These are phyloP conservation scores for Molossus molossus DNA, from an alignment of 2,797 vertebrate genomes.

Conservation along the genomic window DNA sequence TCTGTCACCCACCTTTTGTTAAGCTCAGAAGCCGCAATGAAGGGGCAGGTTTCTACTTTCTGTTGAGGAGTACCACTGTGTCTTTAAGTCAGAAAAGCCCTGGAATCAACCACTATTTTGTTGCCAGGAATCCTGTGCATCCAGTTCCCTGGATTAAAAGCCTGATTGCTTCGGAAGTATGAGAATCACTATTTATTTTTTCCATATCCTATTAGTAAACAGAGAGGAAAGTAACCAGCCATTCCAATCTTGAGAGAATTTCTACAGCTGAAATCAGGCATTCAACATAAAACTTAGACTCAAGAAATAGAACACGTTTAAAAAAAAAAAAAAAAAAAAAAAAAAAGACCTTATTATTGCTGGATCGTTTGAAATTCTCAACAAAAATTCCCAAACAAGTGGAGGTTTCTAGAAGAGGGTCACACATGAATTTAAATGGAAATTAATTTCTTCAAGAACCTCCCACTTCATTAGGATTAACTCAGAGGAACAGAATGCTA, in stretches of 20 bases:
- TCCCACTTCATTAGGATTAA: constrained; percentile 86
- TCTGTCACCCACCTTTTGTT: constrained; percentile 63
- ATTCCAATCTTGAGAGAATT: constrained; percentile 62
- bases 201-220: constrained; percentile 73
- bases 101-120: constrained; percentile 67
- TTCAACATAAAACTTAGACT: constrained; percentile 68
- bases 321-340: constrained; percentile 54
- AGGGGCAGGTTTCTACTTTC: constrained; percentile 64
- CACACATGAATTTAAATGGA: constrained; percentile 86
- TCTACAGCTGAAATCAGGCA: constrained; percentile 66
- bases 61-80: constrained; percentile 66
- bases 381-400: constrained; percentile 84
- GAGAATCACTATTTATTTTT: constrained; percentile 76
- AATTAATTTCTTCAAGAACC: constrained; percentile 86
- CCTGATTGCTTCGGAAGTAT: constrained; percentile 62
- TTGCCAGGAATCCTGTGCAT: constrained; percentile 77
- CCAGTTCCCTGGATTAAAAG: constrained; percentile 76
- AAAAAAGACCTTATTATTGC: constrained; percentile 74
- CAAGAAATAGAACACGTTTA: constrained; percentile 69
- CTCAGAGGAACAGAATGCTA: constrained; percentile 84
- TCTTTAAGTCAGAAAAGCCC: constrained; percentile 84
- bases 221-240: constrained; percentile 69
- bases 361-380: constrained; percentile 83
- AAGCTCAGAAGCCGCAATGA: constrained; percentile 30
- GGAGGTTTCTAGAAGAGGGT: constrained; percentile 82